A percentile compares a stretch with the other conserved stretches of the same genome.
These are phyloP conservation scores for Clamator glandarius DNA, from an alignment of 2,797 vertebrate genomes.

Conservation along the genomic window DNA sequence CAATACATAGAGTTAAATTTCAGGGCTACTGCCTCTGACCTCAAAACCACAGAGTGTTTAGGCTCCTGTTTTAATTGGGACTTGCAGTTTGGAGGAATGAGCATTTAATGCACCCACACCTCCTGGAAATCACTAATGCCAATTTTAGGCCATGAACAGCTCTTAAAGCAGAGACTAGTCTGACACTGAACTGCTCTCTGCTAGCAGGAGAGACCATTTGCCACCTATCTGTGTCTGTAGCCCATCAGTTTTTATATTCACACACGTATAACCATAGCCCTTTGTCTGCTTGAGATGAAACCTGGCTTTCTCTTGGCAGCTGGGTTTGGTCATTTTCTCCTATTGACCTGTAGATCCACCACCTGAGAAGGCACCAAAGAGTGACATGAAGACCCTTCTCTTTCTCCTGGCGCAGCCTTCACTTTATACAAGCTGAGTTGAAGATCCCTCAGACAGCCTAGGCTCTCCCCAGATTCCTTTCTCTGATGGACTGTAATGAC, in stretches of 20 bases:
- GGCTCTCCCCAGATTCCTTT: not conserved
- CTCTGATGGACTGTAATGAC: not conserved
- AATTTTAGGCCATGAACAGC: not conserved
- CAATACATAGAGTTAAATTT: not conserved
- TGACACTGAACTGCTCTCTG: not conserved
- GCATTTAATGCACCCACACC: not conserved
- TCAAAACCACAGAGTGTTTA: not conserved
- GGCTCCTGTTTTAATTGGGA: not conserved
- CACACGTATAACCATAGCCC: not conserved
- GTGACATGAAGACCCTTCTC: not conserved
- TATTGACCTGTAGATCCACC: no score
- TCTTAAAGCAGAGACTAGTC: not conserved
- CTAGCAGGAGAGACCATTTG: not conserved
- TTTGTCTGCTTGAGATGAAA: not conserved
- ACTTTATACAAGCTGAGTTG: rapidly evolving
- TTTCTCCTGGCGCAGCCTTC: not conserved
- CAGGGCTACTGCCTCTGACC: not conserved
- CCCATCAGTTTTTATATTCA: not conserved
- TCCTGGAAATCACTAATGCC: not conserved
- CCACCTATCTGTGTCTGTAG: not conserved
- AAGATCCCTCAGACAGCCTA: not conserved
- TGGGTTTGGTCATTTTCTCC: not conserved
- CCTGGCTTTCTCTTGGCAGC: not conserved
- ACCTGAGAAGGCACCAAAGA: not conserved
- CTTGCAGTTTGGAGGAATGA: not conserved